These are phyloP conservation scores for Koerneria pararmatus DNA, from an alignment of 2,888 invertebrate genomes.

Conservation along the genomic window DNA sequence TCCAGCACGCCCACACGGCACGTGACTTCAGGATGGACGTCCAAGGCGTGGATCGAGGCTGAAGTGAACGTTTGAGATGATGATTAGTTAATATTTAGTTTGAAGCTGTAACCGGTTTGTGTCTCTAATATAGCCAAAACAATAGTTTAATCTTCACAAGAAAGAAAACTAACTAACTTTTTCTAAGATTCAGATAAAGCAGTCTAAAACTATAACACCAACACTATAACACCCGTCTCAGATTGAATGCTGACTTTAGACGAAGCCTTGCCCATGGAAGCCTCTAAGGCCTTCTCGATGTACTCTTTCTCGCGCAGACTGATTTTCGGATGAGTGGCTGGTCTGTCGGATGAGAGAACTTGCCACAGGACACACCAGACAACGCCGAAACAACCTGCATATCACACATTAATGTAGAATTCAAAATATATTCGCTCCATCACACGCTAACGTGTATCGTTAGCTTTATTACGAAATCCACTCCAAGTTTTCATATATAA, in stretches of 20 bases:
- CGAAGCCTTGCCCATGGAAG: conserved; percentile 41
- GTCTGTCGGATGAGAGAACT: conserved; percentile 65
- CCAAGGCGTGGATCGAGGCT: conserved; percentile 61
- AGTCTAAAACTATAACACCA: background rate
- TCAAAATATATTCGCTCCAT: too few species aligned
- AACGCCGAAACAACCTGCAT: conserved; percentile 61
- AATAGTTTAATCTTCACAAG: too few species aligned
- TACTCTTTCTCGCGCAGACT: conserved; percentile 61
- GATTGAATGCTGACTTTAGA: conserved; percentile 26
- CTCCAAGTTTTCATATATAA: too few species aligned
- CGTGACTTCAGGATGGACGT: conserved; percentile 59
- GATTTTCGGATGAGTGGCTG: conserved; percentile 65
- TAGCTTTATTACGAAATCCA: too few species aligned
- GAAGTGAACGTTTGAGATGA: conserved; percentile 25
- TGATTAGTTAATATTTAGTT: too few species aligned
- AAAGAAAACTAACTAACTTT: background rate
- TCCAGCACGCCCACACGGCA: conserved; percentile 61
- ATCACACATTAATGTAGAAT: background rate
- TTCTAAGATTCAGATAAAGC: background rate
- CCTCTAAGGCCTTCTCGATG: conserved; percentile 46
- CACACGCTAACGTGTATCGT: too few species aligned
- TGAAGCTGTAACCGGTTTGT: too few species aligned
- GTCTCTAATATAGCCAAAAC: background rate
- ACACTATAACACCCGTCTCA: background rate
- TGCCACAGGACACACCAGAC: conserved; percentile 64